These are phyloP conservation scores for Cirrhinus molitorella DNA, from an alignment of 2,797 vertebrate genomes.

Conservation along the genomic window DNA sequence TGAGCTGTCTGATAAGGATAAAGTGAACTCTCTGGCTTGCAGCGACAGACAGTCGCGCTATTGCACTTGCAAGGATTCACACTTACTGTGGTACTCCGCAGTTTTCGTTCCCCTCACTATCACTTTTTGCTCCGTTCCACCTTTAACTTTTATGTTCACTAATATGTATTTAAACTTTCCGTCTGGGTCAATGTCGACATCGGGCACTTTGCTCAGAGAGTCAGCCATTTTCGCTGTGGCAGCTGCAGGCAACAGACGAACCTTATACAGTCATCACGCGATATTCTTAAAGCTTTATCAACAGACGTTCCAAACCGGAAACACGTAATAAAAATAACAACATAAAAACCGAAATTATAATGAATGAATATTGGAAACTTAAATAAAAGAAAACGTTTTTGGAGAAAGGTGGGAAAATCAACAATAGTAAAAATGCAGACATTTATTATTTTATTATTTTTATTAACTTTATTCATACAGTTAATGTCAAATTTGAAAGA, in stretches of 20 bases:
- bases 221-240: slow-evolving; percentile 72
- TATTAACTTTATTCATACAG: background rate
- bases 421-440: too few relatives aligned
- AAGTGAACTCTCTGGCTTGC: background rate
- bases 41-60: background rate
- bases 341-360: background rate
- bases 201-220: slow-evolving; percentile 72
- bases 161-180: slow-evolving; percentile 91
- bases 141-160: slow-evolving; percentile 81
- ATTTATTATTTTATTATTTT: background rate
- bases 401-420: background rate
- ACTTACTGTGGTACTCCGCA: slow-evolving; percentile 93
- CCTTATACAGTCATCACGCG: background rate
- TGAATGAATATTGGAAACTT: background rate
- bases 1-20: too few relatives aligned
- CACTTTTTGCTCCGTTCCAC: slow-evolving; percentile 75
- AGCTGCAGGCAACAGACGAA: background rate
- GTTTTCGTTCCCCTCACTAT: slow-evolving; percentile 87
- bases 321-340: background rate
- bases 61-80: background rate
- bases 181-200: slow-evolving; percentile 85
- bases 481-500: background rate
- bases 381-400: background rate
- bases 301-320: slow-evolving; percentile 25
- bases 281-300: background rate